Percentiles rank a stretch among this genome's conserved stretches.
Evolutionary conservation across 2,113 vertebrate species (phyloP).

Genomic region (Podiceps cristatus): DNA sequence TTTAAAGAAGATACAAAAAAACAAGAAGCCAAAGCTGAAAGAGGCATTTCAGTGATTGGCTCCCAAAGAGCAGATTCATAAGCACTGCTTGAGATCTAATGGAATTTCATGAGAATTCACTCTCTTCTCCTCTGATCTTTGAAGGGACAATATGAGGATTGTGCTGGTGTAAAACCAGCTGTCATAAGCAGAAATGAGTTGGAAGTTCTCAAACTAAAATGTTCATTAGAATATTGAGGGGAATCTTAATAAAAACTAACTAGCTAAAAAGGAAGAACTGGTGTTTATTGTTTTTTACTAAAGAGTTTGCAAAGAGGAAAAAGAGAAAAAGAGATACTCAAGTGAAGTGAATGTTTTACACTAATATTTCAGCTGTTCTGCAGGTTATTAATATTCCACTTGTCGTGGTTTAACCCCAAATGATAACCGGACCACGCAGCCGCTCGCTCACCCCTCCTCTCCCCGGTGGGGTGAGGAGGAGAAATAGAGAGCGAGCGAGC

Average conservation of each 20-base stretch:
- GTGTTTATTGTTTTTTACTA: background rate
- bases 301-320: background rate
- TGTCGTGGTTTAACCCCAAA: no score
- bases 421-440: no score
- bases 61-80: background rate
- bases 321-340: background rate
- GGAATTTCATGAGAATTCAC: conserved; percentile 1
- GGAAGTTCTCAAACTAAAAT: background rate
- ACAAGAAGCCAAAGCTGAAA: background rate
- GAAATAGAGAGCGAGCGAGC: no score
- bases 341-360: rapidly evolving
- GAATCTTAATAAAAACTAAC: background rate
- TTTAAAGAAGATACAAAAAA: background rate
- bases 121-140: conserved; percentile 13
- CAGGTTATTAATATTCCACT: no score
- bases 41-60: background rate
- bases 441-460: no score
- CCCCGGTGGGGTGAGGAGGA: no score
- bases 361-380: background rate
- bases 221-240: background rate
- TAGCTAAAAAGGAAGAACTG: background rate
- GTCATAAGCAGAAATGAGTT: background rate
- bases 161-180: background rate
- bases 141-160: background rate
- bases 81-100: conserved; percentile 17